Percentiles rank a stretch among this genome's conserved stretches.
These are phyloP conservation scores for Miichthys miiuy DNA, from an alignment of 2,797 vertebrate genomes.

Conservation along the genomic window DNA sequence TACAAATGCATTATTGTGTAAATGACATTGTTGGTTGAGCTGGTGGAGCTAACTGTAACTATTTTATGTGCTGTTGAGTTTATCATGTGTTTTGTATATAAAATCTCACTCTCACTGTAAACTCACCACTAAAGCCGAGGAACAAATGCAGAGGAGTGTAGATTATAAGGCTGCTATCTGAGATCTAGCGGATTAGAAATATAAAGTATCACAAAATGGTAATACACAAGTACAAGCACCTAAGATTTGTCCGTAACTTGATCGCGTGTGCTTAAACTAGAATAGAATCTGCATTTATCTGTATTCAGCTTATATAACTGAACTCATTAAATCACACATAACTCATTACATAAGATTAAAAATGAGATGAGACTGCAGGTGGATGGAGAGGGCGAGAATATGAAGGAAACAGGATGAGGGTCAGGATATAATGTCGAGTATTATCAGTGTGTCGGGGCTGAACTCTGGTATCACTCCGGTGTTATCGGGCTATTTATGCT, in stretches of 20 bases:
- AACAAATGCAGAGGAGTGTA: background rate
- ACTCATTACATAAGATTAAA: background rate
- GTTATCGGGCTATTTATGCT: slow-evolving; percentile 70
- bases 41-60: background rate
- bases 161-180: background rate
- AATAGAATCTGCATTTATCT: background rate
- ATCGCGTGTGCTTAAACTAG: background rate
- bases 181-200: background rate
- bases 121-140: background rate
- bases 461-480: slow-evolving; percentile 52
- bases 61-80: background rate
- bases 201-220: background rate
- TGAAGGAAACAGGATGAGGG: slow-evolving; percentile 32
- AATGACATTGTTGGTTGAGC: background rate
- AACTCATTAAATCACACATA: background rate
- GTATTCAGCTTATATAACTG: background rate
- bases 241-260: background rate
- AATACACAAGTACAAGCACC: background rate
- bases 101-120: slow-evolving; percentile 1
- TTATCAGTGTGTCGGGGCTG: slow-evolving; percentile 47
- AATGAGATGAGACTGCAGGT: background rate
- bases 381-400: background rate
- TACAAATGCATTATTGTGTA: background rate
- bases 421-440: slow-evolving; percentile 44
- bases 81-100: background rate